phyloP scores from a whole-genome alignment of 2,113 vertebrate genomes.

The Zosterops pallidus region DNA sequence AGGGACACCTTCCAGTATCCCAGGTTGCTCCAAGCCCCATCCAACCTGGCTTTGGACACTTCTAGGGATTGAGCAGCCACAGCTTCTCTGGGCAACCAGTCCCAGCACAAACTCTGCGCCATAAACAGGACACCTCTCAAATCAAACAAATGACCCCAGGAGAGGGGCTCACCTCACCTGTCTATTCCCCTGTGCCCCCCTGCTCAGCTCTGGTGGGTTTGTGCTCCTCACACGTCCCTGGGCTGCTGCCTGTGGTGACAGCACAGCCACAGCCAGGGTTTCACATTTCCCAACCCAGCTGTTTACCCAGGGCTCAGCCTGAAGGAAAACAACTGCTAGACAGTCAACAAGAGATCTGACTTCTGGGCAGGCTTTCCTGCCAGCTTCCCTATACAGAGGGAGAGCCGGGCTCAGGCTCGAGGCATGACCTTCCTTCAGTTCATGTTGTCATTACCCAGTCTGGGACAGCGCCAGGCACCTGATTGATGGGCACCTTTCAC shows the following conservation, averaged over 20 bases:
- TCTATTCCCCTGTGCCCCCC: accelerated
- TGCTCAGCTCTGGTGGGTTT: accelerated
- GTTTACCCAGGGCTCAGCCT: background rate
- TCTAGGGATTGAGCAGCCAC: background rate
- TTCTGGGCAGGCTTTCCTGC: background rate
- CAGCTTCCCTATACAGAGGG: background rate
- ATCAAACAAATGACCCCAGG: background rate
- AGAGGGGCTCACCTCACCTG: accelerated
- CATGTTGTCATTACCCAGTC: background rate
- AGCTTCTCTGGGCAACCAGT: background rate
- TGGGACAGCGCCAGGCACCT: background rate
- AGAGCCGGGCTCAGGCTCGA: background rate
- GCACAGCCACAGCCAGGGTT: background rate
- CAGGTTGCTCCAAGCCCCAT: accelerated
- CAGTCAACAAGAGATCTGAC: slow-evolving; percentile 31
- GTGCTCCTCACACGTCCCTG: accelerated
- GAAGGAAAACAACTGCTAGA: slow-evolving; percentile 32
- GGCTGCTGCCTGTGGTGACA: accelerated
- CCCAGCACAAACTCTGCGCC: background rate
- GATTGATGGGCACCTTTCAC: background rate
- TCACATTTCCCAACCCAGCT: slow-evolving; percentile 21
- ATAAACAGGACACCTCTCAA: background rate
- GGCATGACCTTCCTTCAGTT: background rate
- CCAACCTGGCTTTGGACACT: background rate
- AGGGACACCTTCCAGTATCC: accelerated